Conservation (phyloP, 53 echinoderm and acorn worm species). For the Hippasteria phrygiana region DNA sequence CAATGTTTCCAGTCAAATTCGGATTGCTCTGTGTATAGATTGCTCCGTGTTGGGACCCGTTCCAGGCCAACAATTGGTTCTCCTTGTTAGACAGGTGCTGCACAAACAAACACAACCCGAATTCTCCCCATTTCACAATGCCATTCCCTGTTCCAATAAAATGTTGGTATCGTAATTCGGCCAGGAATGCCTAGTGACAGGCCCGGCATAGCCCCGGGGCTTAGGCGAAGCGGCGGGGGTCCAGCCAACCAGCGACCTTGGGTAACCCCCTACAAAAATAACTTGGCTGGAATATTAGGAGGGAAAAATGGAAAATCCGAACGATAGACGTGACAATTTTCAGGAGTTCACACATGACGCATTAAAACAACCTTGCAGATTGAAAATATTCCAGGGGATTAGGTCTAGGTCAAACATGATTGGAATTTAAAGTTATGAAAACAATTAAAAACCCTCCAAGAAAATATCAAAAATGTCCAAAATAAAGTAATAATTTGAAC, state of each 20-base stretch:
- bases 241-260: conserved; percentile 31
- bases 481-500: too few relatives aligned
- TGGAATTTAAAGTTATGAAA: too few relatives aligned
- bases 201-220: not conserved
- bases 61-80: not conserved
- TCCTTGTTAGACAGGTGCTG: conserved; percentile 5
- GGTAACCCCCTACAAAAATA: conserved; percentile 41
- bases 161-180: conserved; percentile 39
- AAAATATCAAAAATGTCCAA: too few relatives aligned
- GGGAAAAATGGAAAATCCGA: not conserved
- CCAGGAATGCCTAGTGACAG: conserved; percentile 52
- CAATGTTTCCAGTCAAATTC: too few relatives aligned
- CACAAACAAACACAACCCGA: conserved; percentile 62
- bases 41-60: too few relatives aligned
- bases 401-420: too few relatives aligned
- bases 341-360: too few relatives aligned
- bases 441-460: too few relatives aligned
- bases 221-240: not conserved
- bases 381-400: too few relatives aligned
- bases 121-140: conserved; percentile 23
- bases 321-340: too few relatives aligned
- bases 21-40: too few relatives aligned
- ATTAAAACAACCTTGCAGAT: too few relatives aligned
- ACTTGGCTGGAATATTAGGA: not conserved
- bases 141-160: conserved; percentile 19